Conservation (phyloP, 2,797 vertebrate species). For the Chiloscyllium punctatum region DNA sequence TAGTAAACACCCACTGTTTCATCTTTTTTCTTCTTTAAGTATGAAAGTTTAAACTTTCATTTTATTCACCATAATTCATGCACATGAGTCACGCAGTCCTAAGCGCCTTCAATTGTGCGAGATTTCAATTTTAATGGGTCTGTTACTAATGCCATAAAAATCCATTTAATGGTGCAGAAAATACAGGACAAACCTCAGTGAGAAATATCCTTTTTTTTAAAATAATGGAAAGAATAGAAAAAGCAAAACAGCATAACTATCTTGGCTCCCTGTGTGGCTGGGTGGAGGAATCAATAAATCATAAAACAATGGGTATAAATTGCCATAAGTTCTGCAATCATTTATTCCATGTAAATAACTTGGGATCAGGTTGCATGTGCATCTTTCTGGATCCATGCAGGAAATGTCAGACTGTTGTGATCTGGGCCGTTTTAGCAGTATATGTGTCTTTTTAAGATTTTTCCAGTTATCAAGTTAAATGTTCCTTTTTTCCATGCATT, state of each 20-base stretch:
- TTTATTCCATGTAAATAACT: neutral
- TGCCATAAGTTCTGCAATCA: neutral
- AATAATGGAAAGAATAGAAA: neutral
- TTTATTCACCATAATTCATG: neutral
- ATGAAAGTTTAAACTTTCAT: neutral
- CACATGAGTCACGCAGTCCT: neutral
- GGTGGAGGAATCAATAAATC: neutral
- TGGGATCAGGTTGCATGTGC: neutral
- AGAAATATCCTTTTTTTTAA: neutral
- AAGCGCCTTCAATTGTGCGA: neutral
- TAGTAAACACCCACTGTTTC: neutral
- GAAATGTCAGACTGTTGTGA: neutral
- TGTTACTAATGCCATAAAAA: neutral
- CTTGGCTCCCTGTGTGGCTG: neutral
- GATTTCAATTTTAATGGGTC: neutral
- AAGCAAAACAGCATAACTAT: neutral
- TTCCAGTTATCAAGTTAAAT: neutral
- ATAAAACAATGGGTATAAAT: neutral
- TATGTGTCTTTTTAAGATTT: neutral
- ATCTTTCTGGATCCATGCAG: neutral
- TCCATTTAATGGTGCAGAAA: neutral
- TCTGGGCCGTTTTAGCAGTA: neutral
- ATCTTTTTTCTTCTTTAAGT: neutral
- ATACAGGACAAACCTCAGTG: neutral
- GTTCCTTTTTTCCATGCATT: neutral